Percentiles rank a stretch among this genome's conserved stretches.
Conservation (phyloP, 1,140 invertebrate species). For the Andrena cerasifolii region DNA sequence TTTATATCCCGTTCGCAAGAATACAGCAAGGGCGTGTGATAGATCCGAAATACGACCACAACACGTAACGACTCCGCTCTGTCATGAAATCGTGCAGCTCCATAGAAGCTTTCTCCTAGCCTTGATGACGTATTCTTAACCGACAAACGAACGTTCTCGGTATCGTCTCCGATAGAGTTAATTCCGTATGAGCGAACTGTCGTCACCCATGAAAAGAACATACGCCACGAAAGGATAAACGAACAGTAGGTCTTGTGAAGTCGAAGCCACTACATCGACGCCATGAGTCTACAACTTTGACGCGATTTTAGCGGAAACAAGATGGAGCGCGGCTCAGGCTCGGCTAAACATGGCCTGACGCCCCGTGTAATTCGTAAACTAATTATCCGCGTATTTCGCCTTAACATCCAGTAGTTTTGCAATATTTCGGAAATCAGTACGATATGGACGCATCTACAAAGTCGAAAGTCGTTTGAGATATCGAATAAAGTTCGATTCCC, state of each 20-base stretch:
- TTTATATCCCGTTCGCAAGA: no score
- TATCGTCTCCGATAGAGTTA: constrained; percentile 33
- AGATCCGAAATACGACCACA: no score
- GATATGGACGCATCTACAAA: background rate
- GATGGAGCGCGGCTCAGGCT: constrained; percentile 47
- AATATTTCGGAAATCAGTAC: background rate
- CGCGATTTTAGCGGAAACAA: constrained; percentile 54
- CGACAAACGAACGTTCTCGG: constrained; percentile 44
- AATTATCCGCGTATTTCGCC: background rate
- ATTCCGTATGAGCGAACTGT: constrained; percentile 23
- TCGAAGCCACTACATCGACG: constrained; percentile 34
- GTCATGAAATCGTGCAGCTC: constrained; percentile 32
- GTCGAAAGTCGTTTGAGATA: background rate
- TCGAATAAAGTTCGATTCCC: background rate
- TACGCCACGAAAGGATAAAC: constrained; percentile 24
- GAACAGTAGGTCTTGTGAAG: constrained; percentile 14
- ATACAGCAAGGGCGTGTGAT: no score
- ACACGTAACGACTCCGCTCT: no score
- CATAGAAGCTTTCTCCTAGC: constrained; percentile 64
- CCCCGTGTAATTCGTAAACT: background rate
- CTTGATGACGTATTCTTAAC: constrained; percentile 42
- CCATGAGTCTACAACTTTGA: constrained; percentile 52
- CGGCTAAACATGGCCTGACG: background rate
- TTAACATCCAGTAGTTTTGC: background rate
- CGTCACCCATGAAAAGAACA: constrained; percentile 33